phyloP scores from a whole-genome alignment of 1,140 invertebrate genomes.

The Aphidius gifuensis region DNA sequence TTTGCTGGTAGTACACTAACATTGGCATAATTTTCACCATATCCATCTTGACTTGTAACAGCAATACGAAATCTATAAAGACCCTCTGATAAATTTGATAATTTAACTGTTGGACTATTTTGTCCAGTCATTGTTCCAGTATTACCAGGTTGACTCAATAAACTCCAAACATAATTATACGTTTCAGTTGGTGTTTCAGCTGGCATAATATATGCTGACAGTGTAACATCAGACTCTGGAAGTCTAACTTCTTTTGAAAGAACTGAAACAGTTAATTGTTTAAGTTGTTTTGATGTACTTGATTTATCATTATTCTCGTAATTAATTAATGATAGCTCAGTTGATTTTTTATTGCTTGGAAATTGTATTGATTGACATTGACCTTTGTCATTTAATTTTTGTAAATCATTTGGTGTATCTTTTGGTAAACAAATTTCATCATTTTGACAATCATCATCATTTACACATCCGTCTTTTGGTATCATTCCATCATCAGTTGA shows the following conservation, averaged over 20 bases:
- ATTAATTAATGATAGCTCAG: constrained; percentile 20
- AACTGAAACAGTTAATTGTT: constrained; percentile 74
- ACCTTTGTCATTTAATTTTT: constrained; percentile 36
- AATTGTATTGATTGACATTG: background rate
- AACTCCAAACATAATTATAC: constrained; percentile 86
- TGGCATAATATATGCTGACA: constrained; percentile 78
- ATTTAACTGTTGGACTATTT: constrained; percentile 74
- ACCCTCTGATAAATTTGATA: constrained; percentile 78
- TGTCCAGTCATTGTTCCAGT: constrained; percentile 80
- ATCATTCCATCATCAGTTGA: constrained; percentile 5
- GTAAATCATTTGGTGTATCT: constrained; percentile 42
- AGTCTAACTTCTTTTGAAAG: constrained; percentile 65
- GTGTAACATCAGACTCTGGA: constrained; percentile 59
- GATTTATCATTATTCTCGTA: constrained; percentile 31
- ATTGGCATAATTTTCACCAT: constrained; percentile 83
- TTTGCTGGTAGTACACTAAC: constrained; percentile 88
- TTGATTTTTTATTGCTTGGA: background rate
- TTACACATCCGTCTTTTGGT: constrained; percentile 11
- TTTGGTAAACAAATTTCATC: constrained; percentile 32
- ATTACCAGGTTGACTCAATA: constrained; percentile 77
- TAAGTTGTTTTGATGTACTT: constrained; percentile 53
- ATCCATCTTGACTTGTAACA: constrained; percentile 69
- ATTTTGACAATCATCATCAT: constrained; percentile 17
- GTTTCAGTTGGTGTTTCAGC: constrained; percentile 68
- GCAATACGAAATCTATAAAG: constrained; percentile 85